Evolutionary conservation across 2,888 invertebrate species (phyloP).

Genomic region (Cyaniris semiargus): DNA sequence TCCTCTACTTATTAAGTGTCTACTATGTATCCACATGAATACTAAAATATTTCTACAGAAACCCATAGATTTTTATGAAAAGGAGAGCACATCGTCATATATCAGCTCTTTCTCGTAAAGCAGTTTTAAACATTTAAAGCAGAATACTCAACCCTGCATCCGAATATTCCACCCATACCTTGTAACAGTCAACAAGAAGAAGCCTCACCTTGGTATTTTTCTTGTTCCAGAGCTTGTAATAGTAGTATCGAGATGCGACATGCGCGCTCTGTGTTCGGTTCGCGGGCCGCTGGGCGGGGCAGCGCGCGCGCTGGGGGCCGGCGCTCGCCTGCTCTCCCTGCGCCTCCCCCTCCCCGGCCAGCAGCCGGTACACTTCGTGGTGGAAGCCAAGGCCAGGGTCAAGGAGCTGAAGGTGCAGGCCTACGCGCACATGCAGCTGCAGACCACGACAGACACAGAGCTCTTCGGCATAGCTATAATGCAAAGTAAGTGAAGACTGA

Average conservation of each 20-base stretch:
- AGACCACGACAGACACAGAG: conserved; percentile 91
- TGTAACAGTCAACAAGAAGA: neutral
- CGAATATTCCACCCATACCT: neutral
- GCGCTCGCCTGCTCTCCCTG: conserved; percentile 83
- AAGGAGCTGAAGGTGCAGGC: conserved; percentile 91
- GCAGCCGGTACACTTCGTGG: conserved; percentile 75
- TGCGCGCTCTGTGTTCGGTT: conserved; percentile 90
- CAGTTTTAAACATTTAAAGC: neutral
- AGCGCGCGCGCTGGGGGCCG: conserved; percentile 83
- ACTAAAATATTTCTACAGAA: too few species aligned
- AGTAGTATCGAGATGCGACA: conserved; percentile 82
- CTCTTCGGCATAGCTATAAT: conserved; percentile 92
- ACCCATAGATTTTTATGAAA: too few species aligned
- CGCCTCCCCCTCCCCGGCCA: conserved; percentile 83
- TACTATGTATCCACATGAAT: too few species aligned
- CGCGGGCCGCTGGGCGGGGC: conserved; percentile 91
- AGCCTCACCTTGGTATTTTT: neutral
- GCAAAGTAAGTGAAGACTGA: conserved; percentile 82
- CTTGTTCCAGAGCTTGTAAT: conserved; percentile 70
- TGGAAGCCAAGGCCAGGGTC: conserved; percentile 91
- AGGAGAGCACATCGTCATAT: too few species aligned
- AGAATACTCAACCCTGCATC: neutral
- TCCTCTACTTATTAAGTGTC: too few species aligned
- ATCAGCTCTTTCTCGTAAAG: too few species aligned
- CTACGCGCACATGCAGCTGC: conserved; percentile 88